Percentiles rank a stretch among this genome's conserved stretches.
Evolutionary conservation across 1,140 invertebrate species (phyloP).

Genomic region (Nasonia vitripennis): DNA sequence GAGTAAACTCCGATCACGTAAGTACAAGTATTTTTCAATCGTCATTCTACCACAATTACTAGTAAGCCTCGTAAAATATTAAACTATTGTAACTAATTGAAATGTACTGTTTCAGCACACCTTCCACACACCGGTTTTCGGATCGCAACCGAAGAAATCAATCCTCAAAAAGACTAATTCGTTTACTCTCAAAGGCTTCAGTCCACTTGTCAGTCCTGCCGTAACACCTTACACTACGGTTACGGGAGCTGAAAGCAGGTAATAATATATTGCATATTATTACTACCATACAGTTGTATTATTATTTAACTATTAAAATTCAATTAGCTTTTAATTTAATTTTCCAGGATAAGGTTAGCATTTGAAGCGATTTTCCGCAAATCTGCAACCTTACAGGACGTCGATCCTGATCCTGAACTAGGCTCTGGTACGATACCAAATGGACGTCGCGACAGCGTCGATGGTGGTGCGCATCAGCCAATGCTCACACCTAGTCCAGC

Average conservation of each 20-base stretch:
- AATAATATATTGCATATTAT: conserved; percentile 48
- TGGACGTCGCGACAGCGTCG: conserved; percentile 66
- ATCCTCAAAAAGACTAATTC: conserved; percentile 95
- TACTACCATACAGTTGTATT: too few species aligned
- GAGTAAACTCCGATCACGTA: conserved; percentile 64
- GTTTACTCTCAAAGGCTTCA: conserved; percentile 86
- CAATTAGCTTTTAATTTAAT: neutral
- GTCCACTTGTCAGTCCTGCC: conserved; percentile 80
- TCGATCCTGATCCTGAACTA: conserved; percentile 81
- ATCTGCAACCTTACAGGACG: conserved; percentile 88
- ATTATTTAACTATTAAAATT: neutral
- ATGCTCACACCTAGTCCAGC: conserved; percentile 78
- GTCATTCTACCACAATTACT: neutral
- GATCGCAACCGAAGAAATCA: conserved; percentile 85
- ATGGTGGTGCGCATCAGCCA: conserved; percentile 65
- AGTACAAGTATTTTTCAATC: conserved; percentile 19
- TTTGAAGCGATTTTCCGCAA: conserved; percentile 95
- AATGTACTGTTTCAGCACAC: conserved; percentile 60
- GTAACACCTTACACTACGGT: conserved; percentile 89
- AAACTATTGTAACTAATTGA: neutral
- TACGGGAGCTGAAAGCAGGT: conserved; percentile 89
- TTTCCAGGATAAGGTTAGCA: conserved; percentile 84
- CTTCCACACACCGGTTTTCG: conserved; percentile 77
- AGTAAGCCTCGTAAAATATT: neutral
- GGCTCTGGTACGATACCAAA: conserved; percentile 71